Percentiles rank a stretch among this genome's conserved stretches.
Evolutionary conservation across 2,888 invertebrate species (phyloP).

Genomic region (Cantharis flavilabris): DNA sequence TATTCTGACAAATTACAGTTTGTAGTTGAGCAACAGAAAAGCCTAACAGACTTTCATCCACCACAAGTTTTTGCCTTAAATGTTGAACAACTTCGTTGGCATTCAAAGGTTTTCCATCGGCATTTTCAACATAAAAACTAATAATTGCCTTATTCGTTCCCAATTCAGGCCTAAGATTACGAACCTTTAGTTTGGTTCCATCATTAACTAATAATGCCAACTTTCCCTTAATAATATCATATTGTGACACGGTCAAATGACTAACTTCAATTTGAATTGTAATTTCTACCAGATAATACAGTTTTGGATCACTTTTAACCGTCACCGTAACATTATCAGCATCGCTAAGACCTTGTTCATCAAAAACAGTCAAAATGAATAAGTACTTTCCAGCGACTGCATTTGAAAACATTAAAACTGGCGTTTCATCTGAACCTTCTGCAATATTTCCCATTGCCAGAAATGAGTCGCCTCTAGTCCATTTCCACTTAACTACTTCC

Average conservation of each 20-base stretch:
- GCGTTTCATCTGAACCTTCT: slow-evolving; percentile 70
- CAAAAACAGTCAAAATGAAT: slow-evolving; percentile 86
- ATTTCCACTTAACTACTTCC: slow-evolving; percentile 80
- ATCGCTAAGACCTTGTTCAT: slow-evolving; percentile 84
- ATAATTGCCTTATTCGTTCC: slow-evolving; percentile 58
- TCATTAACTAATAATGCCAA: slow-evolving; percentile 79
- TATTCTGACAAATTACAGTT: slow-evolving; percentile 87
- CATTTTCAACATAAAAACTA: slow-evolving; percentile 55
- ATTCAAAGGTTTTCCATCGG: slow-evolving; percentile 54
- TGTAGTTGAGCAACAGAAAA: slow-evolving; percentile 78
- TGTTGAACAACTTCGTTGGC: slow-evolving; percentile 70
- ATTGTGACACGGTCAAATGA: slow-evolving; percentile 70
- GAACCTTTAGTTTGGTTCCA: slow-evolving; percentile 64
- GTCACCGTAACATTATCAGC: slow-evolving; percentile 83
- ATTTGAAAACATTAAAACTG: slow-evolving; percentile 80
- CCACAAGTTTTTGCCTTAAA: slow-evolving; percentile 69
- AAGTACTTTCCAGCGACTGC: slow-evolving; percentile 86
- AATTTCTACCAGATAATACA: slow-evolving; percentile 79
- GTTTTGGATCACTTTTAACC: slow-evolving; percentile 77
- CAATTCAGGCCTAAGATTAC: slow-evolving; percentile 57
- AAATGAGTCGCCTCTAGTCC: slow-evolving; percentile 77
- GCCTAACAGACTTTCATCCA: slow-evolving; percentile 71
- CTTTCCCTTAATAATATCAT: slow-evolving; percentile 78
- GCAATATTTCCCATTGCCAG: slow-evolving; percentile 85
- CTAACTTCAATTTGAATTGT: slow-evolving; percentile 77